Percentiles rank a stretch among this genome's conserved stretches.
Evolutionary conservation across 2,888 invertebrate genomes (phyloP).

Genomic region (Dynastes maya): DNA sequence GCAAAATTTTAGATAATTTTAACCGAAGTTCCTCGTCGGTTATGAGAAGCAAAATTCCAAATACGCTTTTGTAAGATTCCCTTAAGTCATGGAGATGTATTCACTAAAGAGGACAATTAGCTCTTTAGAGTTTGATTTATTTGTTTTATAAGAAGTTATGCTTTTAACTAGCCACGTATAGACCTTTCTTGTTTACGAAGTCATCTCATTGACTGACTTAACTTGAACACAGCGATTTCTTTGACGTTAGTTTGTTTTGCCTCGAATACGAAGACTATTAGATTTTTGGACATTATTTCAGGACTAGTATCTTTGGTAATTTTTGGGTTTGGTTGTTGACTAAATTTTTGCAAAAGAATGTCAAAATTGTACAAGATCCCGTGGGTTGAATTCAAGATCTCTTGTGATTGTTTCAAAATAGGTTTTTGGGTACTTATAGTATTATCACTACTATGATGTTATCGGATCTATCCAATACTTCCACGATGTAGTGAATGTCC

Average conservation of each 20-base stretch:
- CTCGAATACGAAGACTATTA: conserved; percentile 51
- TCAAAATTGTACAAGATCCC: conserved; percentile 58
- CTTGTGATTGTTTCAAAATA: conserved; percentile 56
- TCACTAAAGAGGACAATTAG: conserved; percentile 57
- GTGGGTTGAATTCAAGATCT: conserved; percentile 58
- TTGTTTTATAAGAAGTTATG: conserved; percentile 54
- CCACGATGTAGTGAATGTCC: conserved; percentile 53
- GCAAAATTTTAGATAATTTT: conserved; percentile 72
- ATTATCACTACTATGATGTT: conserved; percentile 54
- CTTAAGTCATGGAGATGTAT: conserved; percentile 14
- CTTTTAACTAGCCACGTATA: conserved; percentile 47
- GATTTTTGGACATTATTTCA: conserved; percentile 47
- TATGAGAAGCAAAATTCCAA: conserved; percentile 76
- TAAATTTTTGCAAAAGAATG: conserved; percentile 53
- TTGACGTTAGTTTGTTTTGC: conserved; percentile 31
- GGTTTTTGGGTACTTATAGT: conserved; percentile 53
- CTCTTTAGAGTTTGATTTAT: conserved; percentile 46
- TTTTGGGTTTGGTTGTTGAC: not conserved
- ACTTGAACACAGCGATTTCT: conserved; percentile 47
- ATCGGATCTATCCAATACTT: conserved; percentile 51
- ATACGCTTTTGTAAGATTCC: conserved; percentile 69
- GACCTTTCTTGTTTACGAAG: conserved; percentile 37
- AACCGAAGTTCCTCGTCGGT: conserved; percentile 71
- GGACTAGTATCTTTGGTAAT: not conserved
- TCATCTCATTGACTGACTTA: not conserved